Evolutionary conservation across 2,797 vertebrate genomes (phyloP), one percentile per base, ranked within the genome.

Genomic region (Sebastes minor): DNA sequence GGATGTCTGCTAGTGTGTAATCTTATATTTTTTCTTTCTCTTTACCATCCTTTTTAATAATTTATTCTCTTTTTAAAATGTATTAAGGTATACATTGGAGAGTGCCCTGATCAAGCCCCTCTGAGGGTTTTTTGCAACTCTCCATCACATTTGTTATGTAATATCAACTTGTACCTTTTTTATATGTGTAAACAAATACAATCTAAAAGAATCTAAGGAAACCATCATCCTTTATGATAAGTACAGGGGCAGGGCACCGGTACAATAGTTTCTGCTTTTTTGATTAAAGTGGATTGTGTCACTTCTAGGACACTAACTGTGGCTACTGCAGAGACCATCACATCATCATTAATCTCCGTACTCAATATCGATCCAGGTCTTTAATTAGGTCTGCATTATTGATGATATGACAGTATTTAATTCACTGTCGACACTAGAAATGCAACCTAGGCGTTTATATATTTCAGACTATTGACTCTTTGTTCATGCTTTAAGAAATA

Each of bases 261-360:
- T n/a, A 18, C 12, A 27, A 8, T 33, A 33, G 16, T 64, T 61
- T 42, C 2, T 18, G 13, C 5, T 69, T 64, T 69, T 55, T 53
- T 12, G 14, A 27, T 69, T 46, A 97, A 97, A 88, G 95, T 97
- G 85, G 67, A n/a, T n/a, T 11, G 9, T 63, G 46, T 33, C 38
- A 22, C 23, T 25, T 38, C 13, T 23, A 4, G 35, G 25, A 59
- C 13, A 38, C 20, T 28, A 18, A 57, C 35, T 59, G 23, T 4
- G 25, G 49, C 60, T 46, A 25, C 20, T 42, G 27, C 62, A 57
- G 8, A 52, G 38, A 28, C 10, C 13, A 32, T 53, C 12, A 38
- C 27, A 42, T 5, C 4, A 25, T 16, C 2, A 69, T 38, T 76
- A 55, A 33, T 25, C 10, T 14, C 28, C 4, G 12, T 22, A 27